Conservation (phyloP, 2,113 vertebrate species). For the Epinephelus lanceolatus region DNA sequence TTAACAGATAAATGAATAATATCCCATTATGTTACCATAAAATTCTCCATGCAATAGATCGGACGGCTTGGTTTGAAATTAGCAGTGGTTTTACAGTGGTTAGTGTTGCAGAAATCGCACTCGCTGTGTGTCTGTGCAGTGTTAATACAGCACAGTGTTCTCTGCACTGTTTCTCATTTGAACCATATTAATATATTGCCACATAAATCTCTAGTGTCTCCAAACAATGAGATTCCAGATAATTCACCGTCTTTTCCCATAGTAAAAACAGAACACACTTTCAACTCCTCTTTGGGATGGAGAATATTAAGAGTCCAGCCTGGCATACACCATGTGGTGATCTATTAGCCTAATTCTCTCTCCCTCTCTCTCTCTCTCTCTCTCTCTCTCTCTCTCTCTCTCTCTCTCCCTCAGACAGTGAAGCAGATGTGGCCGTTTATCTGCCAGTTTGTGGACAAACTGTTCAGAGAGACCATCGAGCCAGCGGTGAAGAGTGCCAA, state of each 20-base stretch:
- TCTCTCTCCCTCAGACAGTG: conserved; percentile 87
- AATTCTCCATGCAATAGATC: not conserved
- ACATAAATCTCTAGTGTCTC: not conserved
- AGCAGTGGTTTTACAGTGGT: not conserved
- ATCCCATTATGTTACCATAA: not conserved
- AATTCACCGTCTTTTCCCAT: not conserved
- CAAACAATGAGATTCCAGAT: not conserved
- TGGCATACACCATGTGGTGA: not conserved
- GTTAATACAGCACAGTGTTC: not conserved
- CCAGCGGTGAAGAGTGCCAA: conserved; percentile 93
- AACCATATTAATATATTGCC: not conserved
- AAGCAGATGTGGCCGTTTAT: conserved; percentile 99
- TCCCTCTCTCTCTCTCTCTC: conserved; percentile 11
- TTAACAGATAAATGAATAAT: not conserved
- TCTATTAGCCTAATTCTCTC: not conserved
- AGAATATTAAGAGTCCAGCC: not conserved
- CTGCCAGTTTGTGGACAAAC: conserved; percentile 96
- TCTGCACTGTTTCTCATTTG: not conserved
- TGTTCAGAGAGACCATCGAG: conserved; percentile 96
- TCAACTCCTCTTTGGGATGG: not conserved
- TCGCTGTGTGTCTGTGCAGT: not conserved
- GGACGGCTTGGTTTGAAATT: not conserved
- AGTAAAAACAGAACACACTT: not conserved
- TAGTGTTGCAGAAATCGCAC: not conserved
- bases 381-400: too few species aligned